phyloP scores from a whole-genome alignment of 2,113 vertebrate genomes.

The Vulpes vulpes region DNA sequence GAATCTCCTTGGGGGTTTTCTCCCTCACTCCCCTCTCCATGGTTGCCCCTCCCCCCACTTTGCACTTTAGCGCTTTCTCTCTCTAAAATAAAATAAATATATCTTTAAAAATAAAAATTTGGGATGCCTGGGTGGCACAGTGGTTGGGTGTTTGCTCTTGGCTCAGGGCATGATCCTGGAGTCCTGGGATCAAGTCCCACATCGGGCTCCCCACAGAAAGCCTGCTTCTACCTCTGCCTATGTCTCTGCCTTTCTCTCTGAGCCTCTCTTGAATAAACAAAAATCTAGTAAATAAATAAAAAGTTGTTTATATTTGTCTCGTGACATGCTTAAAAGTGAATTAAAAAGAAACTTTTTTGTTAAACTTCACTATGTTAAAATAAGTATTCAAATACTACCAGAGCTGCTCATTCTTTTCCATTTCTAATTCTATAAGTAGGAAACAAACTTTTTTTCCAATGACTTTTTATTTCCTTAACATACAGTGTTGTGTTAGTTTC shows the following conservation, averaged over 20 bases:
- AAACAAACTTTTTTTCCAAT: background rate
- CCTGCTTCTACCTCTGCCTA: no score
- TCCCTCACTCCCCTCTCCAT: background rate
- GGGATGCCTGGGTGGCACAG: no score
- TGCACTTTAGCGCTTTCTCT: background rate
- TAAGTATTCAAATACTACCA: background rate
- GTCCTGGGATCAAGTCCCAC: no score
- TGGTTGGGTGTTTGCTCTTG: no score
- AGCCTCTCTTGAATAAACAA: no score
- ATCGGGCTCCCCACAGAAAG: no score
- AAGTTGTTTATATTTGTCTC: background rate
- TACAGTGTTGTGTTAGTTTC: background rate
- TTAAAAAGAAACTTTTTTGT: background rate
- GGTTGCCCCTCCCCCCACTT: background rate
- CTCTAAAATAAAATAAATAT: background rate
- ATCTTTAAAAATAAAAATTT: background rate
- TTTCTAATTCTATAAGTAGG: slow-evolving; percentile 15
- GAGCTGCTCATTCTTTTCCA: background rate
- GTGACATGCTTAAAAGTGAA: background rate
- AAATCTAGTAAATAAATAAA: background rate
- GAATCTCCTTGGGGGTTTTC: background rate
- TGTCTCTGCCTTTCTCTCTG: no score
- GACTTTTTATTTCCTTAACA: background rate
- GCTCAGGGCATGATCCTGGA: no score
- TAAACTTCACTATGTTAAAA: background rate